phyloP scores from a whole-genome alignment of 2,888 invertebrate species.

The Chalcis sispes region DNA sequence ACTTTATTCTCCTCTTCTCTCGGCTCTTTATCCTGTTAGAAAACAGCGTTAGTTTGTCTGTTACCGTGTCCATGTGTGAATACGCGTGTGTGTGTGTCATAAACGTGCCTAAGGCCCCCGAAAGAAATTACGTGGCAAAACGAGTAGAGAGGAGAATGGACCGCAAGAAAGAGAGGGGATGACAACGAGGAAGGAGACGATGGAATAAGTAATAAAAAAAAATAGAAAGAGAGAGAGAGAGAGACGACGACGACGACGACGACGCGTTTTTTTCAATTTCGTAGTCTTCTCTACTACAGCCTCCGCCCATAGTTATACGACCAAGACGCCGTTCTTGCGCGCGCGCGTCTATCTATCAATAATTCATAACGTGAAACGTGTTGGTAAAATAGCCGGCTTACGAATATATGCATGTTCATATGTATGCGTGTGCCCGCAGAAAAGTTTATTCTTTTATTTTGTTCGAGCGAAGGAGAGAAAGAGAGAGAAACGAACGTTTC shows the following conservation, averaged over 20 bases:
- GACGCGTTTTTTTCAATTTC: conserved; percentile 22
- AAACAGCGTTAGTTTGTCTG: no score
- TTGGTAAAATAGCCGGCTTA: conserved; percentile 5
- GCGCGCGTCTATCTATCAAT: conserved; percentile 25
- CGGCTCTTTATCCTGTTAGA: conserved; percentile 47
- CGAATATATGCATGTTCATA: neutral
- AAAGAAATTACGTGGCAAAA: conserved; percentile 31
- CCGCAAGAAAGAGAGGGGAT: neutral
- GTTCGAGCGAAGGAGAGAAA: neutral
- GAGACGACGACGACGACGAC: conserved; percentile 16
- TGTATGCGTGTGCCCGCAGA: neutral
- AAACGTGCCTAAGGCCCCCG: conserved; percentile 22
- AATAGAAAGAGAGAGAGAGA: neutral
- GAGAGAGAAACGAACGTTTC: neutral
- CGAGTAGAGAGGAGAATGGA: no score
- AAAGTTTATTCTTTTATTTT: neutral
- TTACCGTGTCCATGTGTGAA: neutral
- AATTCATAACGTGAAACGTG: conserved; percentile 38
- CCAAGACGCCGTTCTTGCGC: no score
- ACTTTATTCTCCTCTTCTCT: conserved; percentile 19
- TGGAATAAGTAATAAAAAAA: neutral
- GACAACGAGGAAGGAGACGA: no score
- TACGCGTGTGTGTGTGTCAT: neutral
- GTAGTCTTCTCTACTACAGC: neutral
- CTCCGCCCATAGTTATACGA: conserved; percentile 1